Conservation (phyloP, 2,797 vertebrate genomes). For the Somateria mollissima region DNA sequence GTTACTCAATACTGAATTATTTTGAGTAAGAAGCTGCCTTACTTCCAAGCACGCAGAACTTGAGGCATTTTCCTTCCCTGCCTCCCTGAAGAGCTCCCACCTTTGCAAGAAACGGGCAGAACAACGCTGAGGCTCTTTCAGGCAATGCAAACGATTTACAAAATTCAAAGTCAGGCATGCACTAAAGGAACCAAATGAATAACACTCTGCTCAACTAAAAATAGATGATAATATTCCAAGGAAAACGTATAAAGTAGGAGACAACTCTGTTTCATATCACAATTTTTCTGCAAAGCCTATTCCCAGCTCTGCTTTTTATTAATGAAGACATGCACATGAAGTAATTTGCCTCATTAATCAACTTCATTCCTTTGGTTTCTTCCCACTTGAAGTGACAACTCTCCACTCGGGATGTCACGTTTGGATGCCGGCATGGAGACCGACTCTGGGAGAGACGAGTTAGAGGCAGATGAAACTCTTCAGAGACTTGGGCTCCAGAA, state of each 20-base stretch:
- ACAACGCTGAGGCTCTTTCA: neutral
- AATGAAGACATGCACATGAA: constrained; percentile 62
- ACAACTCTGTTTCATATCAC: constrained; percentile 6
- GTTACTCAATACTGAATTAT: neutral
- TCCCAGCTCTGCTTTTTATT: constrained; percentile 59
- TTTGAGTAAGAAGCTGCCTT: neutral
- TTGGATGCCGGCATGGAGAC: neutral
- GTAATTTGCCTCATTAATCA: constrained; percentile 58
- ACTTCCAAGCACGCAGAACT: neutral
- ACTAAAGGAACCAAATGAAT: neutral
- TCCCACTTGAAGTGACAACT: constrained; percentile 30
- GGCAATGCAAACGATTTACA: neutral
- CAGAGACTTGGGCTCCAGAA: neutral
- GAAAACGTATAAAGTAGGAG: constrained; percentile 17
- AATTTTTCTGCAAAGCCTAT: constrained; percentile 7
- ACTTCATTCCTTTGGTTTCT: constrained; percentile 46
- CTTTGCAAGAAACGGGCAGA: neutral
- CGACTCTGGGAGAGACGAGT: neutral
- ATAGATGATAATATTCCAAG: neutral
- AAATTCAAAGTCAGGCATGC: constrained; percentile 15
- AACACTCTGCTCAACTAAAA: constrained; percentile 9
- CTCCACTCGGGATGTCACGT: constrained; percentile 30
- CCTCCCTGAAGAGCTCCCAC: neutral
- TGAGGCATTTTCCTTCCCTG: neutral
- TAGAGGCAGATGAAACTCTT: neutral